A percentile compares a stretch with the other conserved stretches of the same genome.
Evolutionary conservation across 2,888 invertebrate species (phyloP).

Genomic region (Macaria notata): DNA sequence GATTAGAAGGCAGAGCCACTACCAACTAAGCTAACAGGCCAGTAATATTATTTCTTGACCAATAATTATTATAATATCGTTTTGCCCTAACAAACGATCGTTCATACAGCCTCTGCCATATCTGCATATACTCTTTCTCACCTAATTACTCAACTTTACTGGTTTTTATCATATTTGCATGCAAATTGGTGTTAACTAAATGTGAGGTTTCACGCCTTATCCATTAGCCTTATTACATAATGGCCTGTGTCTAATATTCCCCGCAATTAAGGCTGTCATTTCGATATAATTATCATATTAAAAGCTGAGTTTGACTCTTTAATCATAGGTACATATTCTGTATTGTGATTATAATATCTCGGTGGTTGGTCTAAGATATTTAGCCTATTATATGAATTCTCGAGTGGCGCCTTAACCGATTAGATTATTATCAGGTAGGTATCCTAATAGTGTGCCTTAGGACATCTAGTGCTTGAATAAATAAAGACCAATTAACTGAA

Average conservation of each 20-base stretch:
- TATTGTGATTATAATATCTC: constrained; percentile 4
- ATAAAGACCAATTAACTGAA: not conserved
- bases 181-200: constrained; percentile 17
- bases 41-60: too few species aligned
- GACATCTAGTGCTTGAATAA: not conserved
- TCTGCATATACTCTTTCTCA: constrained; percentile 5
- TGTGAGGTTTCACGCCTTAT: constrained; percentile 21
- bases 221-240: constrained; percentile 23
- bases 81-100: too few species aligned
- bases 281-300: constrained; percentile 16
- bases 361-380: not conserved
- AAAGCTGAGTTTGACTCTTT: constrained; percentile 8
- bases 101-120: not conserved
- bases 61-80: too few species aligned
- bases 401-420: not conserved
- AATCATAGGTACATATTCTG: constrained; percentile 6
- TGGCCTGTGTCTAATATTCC: constrained; percentile 11
- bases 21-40: too few species aligned
- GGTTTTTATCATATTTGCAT: constrained; percentile 17
- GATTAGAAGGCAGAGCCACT: too few species aligned
- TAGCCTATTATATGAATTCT: not conserved
- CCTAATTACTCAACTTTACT: constrained; percentile 14
- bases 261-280: constrained; percentile 14
- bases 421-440: not conserved
- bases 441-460: not conserved